Conservation (phyloP, 1,140 invertebrate species). For the Chironomus striatipennis region DNA sequence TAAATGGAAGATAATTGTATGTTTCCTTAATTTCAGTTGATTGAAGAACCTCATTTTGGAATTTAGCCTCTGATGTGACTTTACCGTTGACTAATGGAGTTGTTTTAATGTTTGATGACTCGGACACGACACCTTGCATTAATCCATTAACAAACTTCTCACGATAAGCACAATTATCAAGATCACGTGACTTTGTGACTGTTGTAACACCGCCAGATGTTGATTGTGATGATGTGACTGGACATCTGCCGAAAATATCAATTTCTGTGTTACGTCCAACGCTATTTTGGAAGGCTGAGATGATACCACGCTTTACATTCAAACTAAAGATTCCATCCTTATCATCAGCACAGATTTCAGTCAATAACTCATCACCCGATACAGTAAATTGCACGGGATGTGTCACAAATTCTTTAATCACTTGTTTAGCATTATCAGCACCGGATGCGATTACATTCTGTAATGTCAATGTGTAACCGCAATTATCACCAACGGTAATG, state of each 20-base stretch:
- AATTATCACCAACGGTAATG: conserved; percentile 43
- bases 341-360: conserved; percentile 57
- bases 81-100: conserved; percentile 50
- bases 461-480: conserved; percentile 44
- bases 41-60: conserved; percentile 61
- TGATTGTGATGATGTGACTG: conserved; percentile 55
- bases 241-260: conserved; percentile 77
- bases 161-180: conserved; percentile 64
- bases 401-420: conserved; percentile 40
- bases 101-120: conserved; percentile 43
- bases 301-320: conserved; percentile 83
- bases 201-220: conserved; percentile 50
- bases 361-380: conserved; percentile 57
- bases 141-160: conserved; percentile 59
- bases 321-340: conserved; percentile 60
- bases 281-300: conserved; percentile 73
- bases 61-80: conserved; percentile 54
- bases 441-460: conserved; percentile 42
- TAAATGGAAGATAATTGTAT: conserved; percentile 69
- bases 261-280: conserved; percentile 28
- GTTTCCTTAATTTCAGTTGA: conserved; percentile 58
- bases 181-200: conserved; percentile 61
- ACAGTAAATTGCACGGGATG: conserved; percentile 63
- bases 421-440: conserved; percentile 31
- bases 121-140: conserved; percentile 51